Conservation (phyloP, 2,113 vertebrate genomes). For the Paralichthys olivaceus region DNA sequence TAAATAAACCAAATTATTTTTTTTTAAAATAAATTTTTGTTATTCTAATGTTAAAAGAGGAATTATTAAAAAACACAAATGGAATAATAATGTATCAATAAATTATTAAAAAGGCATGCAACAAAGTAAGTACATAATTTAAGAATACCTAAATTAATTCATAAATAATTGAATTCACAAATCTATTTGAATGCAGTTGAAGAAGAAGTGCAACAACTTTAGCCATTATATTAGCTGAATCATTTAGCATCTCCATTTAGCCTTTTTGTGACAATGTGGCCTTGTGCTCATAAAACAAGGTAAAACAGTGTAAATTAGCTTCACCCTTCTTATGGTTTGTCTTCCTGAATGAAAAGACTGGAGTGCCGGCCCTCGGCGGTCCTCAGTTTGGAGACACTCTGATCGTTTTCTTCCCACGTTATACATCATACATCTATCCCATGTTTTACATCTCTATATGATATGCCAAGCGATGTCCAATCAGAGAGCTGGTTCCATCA, state of each 20-base stretch:
- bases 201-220: not conserved
- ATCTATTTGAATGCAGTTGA: not conserved
- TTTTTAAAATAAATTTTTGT: too few species aligned
- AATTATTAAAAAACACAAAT: not conserved
- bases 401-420: not conserved
- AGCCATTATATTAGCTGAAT: not conserved
- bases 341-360: not conserved
- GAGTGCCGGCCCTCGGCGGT: not conserved
- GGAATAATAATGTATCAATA: not conserved
- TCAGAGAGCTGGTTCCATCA: not conserved
- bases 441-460: too few species aligned
- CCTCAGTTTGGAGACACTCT: not conserved
- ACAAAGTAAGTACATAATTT: not conserved
- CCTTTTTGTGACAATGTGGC: not conserved
- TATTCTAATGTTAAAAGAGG: too few species aligned
- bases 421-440: too few species aligned
- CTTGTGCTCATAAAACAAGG: too few species aligned
- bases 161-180: not conserved
- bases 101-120: not conserved
- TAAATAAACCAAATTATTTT: too few species aligned
- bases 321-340: not conserved
- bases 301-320: not conserved
- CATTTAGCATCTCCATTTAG: not conserved
- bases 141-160: not conserved
- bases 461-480: not conserved